Conservation (phyloP, 1,140 invertebrate genomes). For the Physella acuta region DNA sequence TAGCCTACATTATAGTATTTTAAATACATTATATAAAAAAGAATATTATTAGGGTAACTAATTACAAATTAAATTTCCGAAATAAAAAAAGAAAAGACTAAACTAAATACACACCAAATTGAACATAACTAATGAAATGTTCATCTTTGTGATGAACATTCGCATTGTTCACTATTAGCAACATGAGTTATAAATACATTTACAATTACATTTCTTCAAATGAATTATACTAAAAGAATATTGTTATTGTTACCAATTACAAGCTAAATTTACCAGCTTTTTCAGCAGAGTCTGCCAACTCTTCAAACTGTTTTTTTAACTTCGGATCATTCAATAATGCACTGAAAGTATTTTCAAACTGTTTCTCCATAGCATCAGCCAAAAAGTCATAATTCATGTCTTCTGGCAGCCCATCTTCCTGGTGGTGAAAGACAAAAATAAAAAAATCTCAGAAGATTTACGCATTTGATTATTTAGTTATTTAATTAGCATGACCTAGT, state of each 20-base stretch:
- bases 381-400: conserved; percentile 23
- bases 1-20: too few relatives aligned
- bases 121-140: too few relatives aligned
- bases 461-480: too few relatives aligned
- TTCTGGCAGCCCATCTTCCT: conserved; percentile 14
- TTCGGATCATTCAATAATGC: conserved; percentile 20
- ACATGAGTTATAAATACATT: neutral
- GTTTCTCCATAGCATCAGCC: conserved; percentile 23
- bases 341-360: conserved; percentile 23
- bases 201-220: neutral
- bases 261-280: conserved; percentile 16
- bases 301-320: conserved; percentile 25
- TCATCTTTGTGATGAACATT: too few relatives aligned
- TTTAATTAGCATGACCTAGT: too few relatives aligned
- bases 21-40: too few relatives aligned
- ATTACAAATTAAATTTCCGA: too few relatives aligned
- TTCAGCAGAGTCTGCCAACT: conserved; percentile 19
- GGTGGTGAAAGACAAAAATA: neutral
- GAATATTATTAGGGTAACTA: too few relatives aligned
- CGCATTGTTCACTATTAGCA: too few relatives aligned
- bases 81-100: too few relatives aligned
- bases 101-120: too few relatives aligned
- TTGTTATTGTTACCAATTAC: neutral
- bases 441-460: neutral
- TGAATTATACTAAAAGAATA: neutral